Base-by-base conservation (phyloP, 2,797 vertebrate genomes). In the Karalla daura region DNA sequence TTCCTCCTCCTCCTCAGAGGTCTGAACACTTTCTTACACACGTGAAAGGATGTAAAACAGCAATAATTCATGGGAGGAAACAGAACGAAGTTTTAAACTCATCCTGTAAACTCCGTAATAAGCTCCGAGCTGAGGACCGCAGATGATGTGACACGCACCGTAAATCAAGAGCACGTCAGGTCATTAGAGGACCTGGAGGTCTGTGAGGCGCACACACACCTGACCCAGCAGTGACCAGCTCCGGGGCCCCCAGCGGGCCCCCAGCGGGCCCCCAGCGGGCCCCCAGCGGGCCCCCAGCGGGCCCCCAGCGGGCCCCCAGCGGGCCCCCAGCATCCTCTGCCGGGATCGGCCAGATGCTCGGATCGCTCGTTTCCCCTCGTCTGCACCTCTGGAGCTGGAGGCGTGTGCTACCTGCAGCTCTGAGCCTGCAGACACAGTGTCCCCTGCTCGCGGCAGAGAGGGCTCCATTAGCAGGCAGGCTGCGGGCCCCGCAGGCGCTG, bases 391-490 rank as follows among this genome's bases (percentile, higher is more conserved):
- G 40, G 33, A 49, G 66, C 67, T 76, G 83, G 71, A 84, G 62
- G 72, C 55, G 76, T 52, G 64, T 86, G 75, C 89, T 91, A 91
- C 84, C 85, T 85, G 70, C 50, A 40, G 58, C 83, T 63, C 47
- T 55, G 63, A 84, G 75, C 90, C 83, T 87, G 80, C 81, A 89
- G 89, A 91, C 90, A 90, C 76, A 83, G 91, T 90, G 89, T 91
- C 89, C 86, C 90, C 90, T 86, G 86, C 82, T 81, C 65, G 32
- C 84, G 76, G 79, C n/a, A 77, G 78, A 76, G 82, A 85, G 80
- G 77, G 83, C n/a, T 89, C 84, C 82, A 87, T 77, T 89, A 86
- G 89, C 90, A 86, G 80, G 72, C 68, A 40, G 68, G 75, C 81
- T 90, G 84, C 86, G 74, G 24, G 47, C 80, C 59, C 70, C 9